Conservation (phyloP, 2,797 vertebrate genomes). For the Lutjanus argentimaculatus region DNA sequence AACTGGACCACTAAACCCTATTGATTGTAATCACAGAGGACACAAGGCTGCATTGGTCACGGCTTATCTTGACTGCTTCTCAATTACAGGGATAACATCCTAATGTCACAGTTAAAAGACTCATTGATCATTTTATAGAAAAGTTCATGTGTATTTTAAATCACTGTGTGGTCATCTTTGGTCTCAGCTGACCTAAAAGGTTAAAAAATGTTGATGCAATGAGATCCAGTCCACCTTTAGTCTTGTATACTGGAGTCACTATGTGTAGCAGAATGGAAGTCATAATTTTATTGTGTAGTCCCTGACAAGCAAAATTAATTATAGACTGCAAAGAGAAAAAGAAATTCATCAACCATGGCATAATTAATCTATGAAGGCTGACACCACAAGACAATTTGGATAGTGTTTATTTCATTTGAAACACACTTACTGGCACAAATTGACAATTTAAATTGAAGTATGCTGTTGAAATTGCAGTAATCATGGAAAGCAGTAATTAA, state of each 20-base stretch:
- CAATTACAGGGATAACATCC: background rate
- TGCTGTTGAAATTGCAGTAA: background rate
- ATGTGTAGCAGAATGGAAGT: background rate
- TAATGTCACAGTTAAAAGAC: background rate
- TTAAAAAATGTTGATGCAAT: too few species aligned
- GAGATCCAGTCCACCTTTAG: too few species aligned
- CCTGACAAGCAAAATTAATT: background rate
- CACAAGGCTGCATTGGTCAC: constrained; percentile 14
- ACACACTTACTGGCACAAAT: too few species aligned
- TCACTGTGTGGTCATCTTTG: background rate
- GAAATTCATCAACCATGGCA: background rate
- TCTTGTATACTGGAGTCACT: too few species aligned
- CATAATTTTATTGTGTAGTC: background rate
- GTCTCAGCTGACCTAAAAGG: background rate
- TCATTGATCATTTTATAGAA: constrained; percentile 3
- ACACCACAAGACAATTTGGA: background rate
- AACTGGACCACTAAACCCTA: constrained; percentile 27
- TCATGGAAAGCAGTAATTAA: background rate
- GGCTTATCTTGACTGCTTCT: constrained; percentile 17
- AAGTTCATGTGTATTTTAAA: constrained; percentile 24
- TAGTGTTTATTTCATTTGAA: background rate
- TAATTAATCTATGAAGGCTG: background rate
- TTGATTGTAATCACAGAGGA: constrained; percentile 49
- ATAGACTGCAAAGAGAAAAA: background rate
- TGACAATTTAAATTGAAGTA: background rate